Conservation (phyloP, 2,113 vertebrate species). For the Potamarius usumacintae region DNA sequence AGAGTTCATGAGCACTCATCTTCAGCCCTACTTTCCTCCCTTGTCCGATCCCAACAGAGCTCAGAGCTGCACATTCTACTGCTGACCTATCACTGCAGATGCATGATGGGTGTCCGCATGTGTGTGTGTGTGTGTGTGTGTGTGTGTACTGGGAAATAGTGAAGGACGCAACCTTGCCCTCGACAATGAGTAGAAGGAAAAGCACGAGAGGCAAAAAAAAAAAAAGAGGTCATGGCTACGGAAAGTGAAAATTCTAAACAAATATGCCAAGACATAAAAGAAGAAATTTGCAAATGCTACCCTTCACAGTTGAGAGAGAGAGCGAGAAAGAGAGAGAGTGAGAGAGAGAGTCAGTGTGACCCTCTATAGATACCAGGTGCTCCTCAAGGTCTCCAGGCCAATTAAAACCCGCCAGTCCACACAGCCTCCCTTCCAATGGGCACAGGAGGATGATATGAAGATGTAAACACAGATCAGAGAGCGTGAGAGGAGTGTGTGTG, state of each 20-base stretch:
- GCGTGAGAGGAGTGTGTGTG: constrained; percentile 19
- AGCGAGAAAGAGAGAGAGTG: background rate
- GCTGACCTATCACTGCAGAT: constrained; percentile 68
- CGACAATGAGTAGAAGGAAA: background rate
- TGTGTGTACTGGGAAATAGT: background rate
- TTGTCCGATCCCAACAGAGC: constrained; percentile 61
- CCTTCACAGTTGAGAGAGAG: background rate
- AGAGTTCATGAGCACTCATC: constrained; percentile 53
- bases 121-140: background rate
- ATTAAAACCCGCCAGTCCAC: constrained; percentile 36
- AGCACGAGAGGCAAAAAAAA: background rate
- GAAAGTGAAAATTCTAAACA: constrained; percentile 13
- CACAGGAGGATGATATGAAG: constrained; percentile 26
- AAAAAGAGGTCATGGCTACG: constrained; percentile 19
- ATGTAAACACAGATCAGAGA: constrained; percentile 38
- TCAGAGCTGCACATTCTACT: constrained; percentile 61
- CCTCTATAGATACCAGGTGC: constrained; percentile 19
- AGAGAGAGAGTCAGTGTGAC: constrained; percentile 8
- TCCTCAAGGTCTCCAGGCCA: constrained; percentile 45
- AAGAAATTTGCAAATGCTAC: background rate
- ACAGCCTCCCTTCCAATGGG: constrained; percentile 27
- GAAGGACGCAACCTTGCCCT: constrained; percentile 26
- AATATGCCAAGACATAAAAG: background rate
- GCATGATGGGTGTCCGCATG: constrained; percentile 63
- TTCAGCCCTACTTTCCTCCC: constrained; percentile 51